These are phyloP conservation scores for Therioaphis trifolii DNA, from an alignment of 2,888 invertebrate species.

Conservation along the genomic window DNA sequence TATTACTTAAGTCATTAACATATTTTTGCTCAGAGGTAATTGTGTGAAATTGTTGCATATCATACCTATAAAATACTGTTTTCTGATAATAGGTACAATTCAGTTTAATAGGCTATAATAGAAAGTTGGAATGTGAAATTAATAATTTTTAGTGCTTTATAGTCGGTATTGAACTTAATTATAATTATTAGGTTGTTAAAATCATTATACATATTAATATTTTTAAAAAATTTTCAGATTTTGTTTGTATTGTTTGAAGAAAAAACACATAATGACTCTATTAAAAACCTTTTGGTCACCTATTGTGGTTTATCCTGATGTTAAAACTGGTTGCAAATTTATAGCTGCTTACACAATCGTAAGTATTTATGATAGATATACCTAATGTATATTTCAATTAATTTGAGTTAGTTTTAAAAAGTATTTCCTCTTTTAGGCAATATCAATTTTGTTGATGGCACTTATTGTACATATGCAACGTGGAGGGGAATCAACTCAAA, in stretches of 20 bases:
- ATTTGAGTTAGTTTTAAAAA: background rate
- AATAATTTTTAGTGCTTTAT: background rate
- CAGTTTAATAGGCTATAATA: background rate
- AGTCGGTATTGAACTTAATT: background rate
- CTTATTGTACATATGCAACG: conserved; percentile 80
- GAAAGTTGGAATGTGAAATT: background rate
- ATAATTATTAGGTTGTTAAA: background rate
- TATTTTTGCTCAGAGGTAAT: background rate
- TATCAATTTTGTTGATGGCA: conserved; percentile 81
- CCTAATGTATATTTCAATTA: conserved; percentile 14
- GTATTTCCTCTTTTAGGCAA: conserved; percentile 73
- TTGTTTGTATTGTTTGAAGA: background rate
- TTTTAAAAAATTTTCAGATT: conserved; percentile 12
- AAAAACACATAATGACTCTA: conserved; percentile 73
- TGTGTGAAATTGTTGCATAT: background rate
- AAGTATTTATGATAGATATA: conserved; percentile 66
- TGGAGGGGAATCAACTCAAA: conserved; percentile 90
- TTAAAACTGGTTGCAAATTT: conserved; percentile 81
- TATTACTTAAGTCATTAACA: background rate
- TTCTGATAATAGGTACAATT: background rate
- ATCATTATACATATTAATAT: background rate
- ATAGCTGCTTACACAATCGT: conserved; percentile 83
- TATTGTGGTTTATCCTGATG: conserved; percentile 84
- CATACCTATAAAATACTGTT: background rate
- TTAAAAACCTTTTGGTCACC: conserved; percentile 88